A percentile compares a stretch with the other conserved stretches of the same genome.
These are phyloP conservation scores for Hirtodrosophila cameraria DNA, from an alignment of 2,888 invertebrate genomes.

Conservation along the genomic window DNA sequence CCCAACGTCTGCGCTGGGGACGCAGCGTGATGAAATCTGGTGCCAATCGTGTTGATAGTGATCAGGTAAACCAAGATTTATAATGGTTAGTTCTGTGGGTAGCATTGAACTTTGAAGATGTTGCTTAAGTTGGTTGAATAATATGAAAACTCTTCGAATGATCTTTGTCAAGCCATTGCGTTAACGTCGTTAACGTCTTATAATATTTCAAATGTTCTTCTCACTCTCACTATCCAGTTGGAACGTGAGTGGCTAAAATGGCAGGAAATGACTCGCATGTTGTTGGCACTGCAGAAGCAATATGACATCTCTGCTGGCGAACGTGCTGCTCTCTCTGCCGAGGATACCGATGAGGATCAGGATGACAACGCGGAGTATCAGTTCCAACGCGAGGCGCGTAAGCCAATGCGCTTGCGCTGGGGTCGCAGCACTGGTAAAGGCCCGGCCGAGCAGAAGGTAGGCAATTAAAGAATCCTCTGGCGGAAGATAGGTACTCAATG, in stretches of 20 bases:
- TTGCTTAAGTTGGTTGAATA: too few species aligned
- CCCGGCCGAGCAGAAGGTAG: slow-evolving; percentile 60
- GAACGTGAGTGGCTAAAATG: slow-evolving; percentile 51
- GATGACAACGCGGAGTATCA: slow-evolving; percentile 56
- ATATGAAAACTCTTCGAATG: too few species aligned
- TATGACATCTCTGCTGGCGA: slow-evolving; percentile 46
- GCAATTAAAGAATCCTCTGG: not conserved
- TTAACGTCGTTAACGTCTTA: too few species aligned
- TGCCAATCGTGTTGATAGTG: slow-evolving; percentile 6
- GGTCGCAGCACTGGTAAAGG: slow-evolving; percentile 82
- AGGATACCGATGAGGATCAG: slow-evolving; percentile 34
- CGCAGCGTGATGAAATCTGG: slow-evolving; percentile 55
- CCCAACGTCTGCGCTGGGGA: slow-evolving; percentile 78
- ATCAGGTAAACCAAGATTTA: slow-evolving; percentile 40
- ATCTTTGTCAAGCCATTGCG: too few species aligned
- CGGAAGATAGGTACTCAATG: not conserved
- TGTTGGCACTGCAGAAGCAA: slow-evolving; percentile 71
- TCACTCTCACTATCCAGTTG: too few species aligned
- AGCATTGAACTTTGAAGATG: too few species aligned
- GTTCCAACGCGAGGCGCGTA: slow-evolving; percentile 80
- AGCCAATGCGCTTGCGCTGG: slow-evolving; percentile 83
- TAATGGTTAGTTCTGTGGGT: too few species aligned
- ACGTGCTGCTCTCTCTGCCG: slow-evolving; percentile 20
- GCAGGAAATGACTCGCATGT: slow-evolving; percentile 70
- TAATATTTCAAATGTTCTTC: too few species aligned